Evolutionary conservation across 2,113 vertebrate genomes (phyloP).

Genomic region (Hiodon tergisus): DNA sequence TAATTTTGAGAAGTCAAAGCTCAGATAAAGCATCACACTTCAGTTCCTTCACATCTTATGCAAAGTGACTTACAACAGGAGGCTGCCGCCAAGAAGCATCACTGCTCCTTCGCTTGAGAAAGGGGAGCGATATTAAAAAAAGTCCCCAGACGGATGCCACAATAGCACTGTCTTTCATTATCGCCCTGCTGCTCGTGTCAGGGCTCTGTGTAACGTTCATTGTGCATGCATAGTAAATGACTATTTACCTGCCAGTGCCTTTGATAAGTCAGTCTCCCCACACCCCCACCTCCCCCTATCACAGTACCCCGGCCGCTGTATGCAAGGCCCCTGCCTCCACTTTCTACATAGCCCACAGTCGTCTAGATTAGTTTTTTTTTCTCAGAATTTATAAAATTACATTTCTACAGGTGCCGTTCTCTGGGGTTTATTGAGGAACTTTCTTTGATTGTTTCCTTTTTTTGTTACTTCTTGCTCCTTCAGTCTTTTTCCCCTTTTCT

Average conservation of each 20-base stretch:
- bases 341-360: conserved; percentile 67
- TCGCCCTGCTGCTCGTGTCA: conserved; percentile 67
- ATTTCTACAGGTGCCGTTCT: conserved; percentile 70
- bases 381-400: conserved; percentile 74
- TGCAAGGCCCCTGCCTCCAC: conserved; percentile 12
- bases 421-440: conserved; percentile 78
- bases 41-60: conserved; percentile 74
- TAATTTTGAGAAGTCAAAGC: conserved; percentile 27
- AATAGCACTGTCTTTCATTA: conserved; percentile 79
- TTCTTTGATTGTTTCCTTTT: conserved; percentile 80
- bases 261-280: conserved; percentile 69
- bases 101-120: conserved; percentile 68
- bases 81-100: conserved; percentile 72
- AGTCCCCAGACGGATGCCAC: conserved; percentile 69
- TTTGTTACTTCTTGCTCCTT: conserved; percentile 62
- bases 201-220: conserved; percentile 75
- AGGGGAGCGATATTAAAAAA: conserved; percentile 64
- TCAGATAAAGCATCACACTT: conserved; percentile 74
- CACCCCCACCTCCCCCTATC: conserved; percentile 27
- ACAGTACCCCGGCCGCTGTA: conserved; percentile 25
- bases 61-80: conserved; percentile 80
- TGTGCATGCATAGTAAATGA: conserved; percentile 85
- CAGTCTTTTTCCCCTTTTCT: conserved; percentile 28
- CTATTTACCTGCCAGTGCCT: conserved; percentile 84
- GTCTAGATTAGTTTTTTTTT: conserved; percentile 63